Conservation (phyloP, 35 echinoderm and acorn worm genomes). For the Ophiothrix spiculata region DNA sequence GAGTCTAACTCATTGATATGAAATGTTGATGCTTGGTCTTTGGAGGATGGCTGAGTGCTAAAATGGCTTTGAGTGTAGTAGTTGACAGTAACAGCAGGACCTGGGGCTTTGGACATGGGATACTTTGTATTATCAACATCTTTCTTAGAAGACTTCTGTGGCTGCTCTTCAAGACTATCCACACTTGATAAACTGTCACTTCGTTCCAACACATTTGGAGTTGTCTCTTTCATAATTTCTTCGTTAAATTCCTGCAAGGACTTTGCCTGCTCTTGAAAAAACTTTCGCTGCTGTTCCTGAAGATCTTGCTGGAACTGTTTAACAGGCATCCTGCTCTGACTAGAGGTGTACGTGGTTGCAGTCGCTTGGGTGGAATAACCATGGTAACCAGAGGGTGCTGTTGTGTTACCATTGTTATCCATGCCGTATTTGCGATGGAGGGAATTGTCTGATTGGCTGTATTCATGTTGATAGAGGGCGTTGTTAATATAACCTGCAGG, state of each 20-base stretch:
- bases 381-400: conserved; percentile 41
- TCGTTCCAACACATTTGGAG: conserved; percentile 11
- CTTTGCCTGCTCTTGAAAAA: conserved; percentile 75
- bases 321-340: not conserved
- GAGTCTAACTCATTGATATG: not conserved
- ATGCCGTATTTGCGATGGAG: conserved; percentile 25
- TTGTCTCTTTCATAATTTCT: conserved; percentile 57
- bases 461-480: not conserved
- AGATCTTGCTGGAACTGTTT: conserved; percentile 48
- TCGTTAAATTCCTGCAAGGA: conserved; percentile 86
- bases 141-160: not conserved
- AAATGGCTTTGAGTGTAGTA: not conserved
- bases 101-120: not conserved
- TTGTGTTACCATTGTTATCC: conserved; percentile 62
- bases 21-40: not conserved
- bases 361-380: conserved; percentile 53
- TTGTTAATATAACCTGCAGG: conserved; percentile 4
- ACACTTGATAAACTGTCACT: conserved; percentile 79
- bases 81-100: not conserved
- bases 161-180: conserved; percentile 76
- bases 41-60: not conserved
- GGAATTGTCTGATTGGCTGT: not conserved
- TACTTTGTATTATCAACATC: not conserved
- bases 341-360: conserved; percentile 1
- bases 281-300: conserved; percentile 61